Base-by-base conservation (phyloP, 2,888 invertebrate species). In the Latheticus oryzae region DNA sequence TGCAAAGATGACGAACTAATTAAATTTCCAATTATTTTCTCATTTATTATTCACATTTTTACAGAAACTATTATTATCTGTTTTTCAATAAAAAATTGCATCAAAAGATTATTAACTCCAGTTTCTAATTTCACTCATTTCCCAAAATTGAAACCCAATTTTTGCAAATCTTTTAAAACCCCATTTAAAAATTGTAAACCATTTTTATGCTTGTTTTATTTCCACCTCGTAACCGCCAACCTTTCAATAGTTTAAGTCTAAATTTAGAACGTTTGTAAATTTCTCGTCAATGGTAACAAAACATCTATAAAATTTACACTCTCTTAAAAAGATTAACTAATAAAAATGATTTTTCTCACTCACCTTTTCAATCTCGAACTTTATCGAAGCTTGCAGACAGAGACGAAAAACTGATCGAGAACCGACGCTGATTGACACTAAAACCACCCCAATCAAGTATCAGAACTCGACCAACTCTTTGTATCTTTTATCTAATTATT, bases 381-480 rank as follows among this genome's bases (percentile, higher is more conserved):
- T n/a, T n/a, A n/a, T 9, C 1, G 35, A 9, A 8, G 35, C 8
- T 13, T 8, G 7, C 4, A 16, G 42, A 28, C 17, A n/a, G n/a
- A n/a, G n/a, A 9, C 17, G 17, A 28, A 42, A 17, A 17, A 17
- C 9, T 3, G 42, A 42, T 16, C 15, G 26, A 42, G 42, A 9
- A 16, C 16, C 42, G 42, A 42, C 42, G 42, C 42, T 42, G 42
- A 42, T 42, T 7, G n/a, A n/a, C 8, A 28, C 12, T 24, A 1
- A 5, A 28, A 11, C n/a, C n/a, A n/a, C n/a, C n/a, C n/a, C n/a
- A 28, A 42, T 15, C 28, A 8, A 28, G 42, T 11, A 17, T 4
- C 42, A 28, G 3, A 26, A 42, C 42, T 42, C 16, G 42, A 42
- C 17, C 42, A 42, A 7, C 8, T 15, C 28, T 16, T 28, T 17